Conservation (phyloP, 2,797 vertebrate species). For the Agapornis canus region DNA sequence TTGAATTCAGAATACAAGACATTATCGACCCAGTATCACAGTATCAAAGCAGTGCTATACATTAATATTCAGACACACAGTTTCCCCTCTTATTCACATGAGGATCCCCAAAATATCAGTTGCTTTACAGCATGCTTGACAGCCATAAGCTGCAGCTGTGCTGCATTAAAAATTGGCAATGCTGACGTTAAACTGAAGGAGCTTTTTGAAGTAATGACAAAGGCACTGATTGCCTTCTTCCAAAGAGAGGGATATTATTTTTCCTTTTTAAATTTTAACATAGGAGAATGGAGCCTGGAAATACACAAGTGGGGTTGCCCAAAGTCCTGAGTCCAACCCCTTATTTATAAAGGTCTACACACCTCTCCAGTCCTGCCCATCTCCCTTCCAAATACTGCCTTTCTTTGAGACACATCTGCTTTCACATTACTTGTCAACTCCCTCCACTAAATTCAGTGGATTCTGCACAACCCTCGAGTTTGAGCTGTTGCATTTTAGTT, state of each 20-base stretch:
- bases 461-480: not conserved
- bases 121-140: constrained; percentile 54
- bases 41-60: not conserved
- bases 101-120: constrained; percentile 45
- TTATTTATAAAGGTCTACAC: not conserved
- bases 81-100: constrained; percentile 29
- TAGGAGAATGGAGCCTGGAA: not conserved
- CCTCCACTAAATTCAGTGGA: not conserved
- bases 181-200: constrained; percentile 64
- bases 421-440: not conserved
- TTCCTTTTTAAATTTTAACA: not conserved
- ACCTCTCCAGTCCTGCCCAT: not conserved
- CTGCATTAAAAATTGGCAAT: constrained; percentile 66
- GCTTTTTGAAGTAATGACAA: constrained; percentile 70
- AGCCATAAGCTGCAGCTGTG: constrained; percentile 72
- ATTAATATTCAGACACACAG: constrained; percentile 8
- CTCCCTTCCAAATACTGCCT: not conserved
- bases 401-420: not conserved
- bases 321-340: not conserved
- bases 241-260: not conserved
- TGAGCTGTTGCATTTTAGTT: constrained; percentile 24
- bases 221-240: constrained; percentile 72
- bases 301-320: not conserved
- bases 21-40: not conserved
- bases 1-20: not conserved